phyloP scores from a whole-genome alignment of 2,888 invertebrate species.

The Epinotia demarniana region DNA sequence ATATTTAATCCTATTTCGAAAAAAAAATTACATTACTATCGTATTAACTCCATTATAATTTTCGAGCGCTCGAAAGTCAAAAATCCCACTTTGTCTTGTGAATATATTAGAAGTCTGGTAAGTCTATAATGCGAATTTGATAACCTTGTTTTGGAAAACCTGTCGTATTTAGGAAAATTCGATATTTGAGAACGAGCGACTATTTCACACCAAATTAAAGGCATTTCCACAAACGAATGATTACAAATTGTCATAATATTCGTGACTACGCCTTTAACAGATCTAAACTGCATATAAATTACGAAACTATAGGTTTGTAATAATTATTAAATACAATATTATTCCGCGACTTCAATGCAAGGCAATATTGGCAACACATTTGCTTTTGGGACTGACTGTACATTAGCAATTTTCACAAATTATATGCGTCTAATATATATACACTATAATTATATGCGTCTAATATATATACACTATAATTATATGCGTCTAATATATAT shows the following conservation, averaged over 20 bases:
- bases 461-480: neutral
- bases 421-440: neutral
- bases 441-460: neutral
- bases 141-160: neutral
- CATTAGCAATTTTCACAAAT: neutral
- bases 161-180: neutral
- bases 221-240: neutral
- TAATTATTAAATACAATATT: conserved; percentile 4
- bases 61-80: no score
- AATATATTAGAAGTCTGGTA: no score
- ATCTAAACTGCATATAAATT: neutral
- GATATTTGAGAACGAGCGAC: neutral
- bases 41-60: no score
- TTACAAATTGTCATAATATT: conserved; percentile 3
- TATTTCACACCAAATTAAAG: conserved; percentile 17
- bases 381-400: neutral
- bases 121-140: no score
- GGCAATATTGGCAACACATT: conserved; percentile 13
- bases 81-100: no score
- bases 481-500: neutral
- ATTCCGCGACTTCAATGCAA: conserved; percentile 7
- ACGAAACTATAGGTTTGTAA: neutral
- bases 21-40: no score
- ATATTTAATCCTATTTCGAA: no score
- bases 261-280: neutral